Conservation (phyloP, 2,888 invertebrate genomes). For the Drosophila peninsularis region DNA sequence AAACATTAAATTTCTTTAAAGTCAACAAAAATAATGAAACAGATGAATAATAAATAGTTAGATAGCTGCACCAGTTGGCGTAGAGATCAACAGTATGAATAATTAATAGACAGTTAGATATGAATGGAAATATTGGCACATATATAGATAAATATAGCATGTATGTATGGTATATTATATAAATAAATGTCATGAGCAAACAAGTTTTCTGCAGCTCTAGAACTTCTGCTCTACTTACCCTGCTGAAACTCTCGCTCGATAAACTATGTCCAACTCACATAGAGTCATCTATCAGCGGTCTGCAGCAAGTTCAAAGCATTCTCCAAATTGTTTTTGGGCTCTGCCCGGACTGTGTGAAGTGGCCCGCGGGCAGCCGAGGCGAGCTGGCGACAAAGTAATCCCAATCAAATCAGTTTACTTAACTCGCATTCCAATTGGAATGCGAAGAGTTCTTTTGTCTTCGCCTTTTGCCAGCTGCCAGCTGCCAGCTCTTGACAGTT, state of each 20-base stretch:
- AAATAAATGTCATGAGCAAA: too few species aligned
- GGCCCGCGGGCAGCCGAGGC: conserved; percentile 4
- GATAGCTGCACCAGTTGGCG: neutral
- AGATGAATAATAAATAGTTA: neutral
- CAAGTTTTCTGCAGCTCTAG: too few species aligned
- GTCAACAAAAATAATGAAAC: neutral
- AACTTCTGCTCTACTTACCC: too few species aligned
- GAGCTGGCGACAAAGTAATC: conserved; percentile 52
- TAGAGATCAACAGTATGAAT: neutral
- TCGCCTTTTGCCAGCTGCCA: conserved; percentile 45
- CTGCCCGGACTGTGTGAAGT: conserved; percentile 39
- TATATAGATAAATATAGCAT: neutral
- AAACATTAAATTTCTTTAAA: too few species aligned
- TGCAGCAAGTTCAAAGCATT: conserved; percentile 46
- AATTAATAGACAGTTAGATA: neutral
- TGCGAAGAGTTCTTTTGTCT: conserved; percentile 40
- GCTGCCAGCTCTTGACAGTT: conserved; percentile 45
- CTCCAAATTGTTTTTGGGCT: conserved; percentile 42
- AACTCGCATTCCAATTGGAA: conserved; percentile 67
- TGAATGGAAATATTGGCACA: neutral
- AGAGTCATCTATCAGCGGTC: conserved; percentile 21
- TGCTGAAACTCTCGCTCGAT: neutral
- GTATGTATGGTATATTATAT: too few species aligned
- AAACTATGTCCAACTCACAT: conserved; percentile 3
- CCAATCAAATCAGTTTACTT: conserved; percentile 66